Base-by-base conservation (phyloP, 1,140 invertebrate genomes). In the Aporrectodea caliginosa region DNA sequence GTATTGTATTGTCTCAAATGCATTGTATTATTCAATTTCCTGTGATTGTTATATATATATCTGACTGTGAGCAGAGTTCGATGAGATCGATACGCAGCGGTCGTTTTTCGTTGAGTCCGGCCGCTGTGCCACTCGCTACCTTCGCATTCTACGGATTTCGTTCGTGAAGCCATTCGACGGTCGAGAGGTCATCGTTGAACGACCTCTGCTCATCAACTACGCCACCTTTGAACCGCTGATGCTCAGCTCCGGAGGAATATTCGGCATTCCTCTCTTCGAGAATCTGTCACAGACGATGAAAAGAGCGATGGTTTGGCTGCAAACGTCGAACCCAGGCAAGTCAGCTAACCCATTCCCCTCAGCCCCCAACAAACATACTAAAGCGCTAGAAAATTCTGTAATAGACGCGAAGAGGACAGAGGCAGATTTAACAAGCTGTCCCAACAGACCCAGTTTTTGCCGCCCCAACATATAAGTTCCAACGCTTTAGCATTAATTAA, bases 251-350 rank as follows among this genome's bases (percentile, higher is more conserved):
- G 75, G 69, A 16, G 79, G 79, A 1, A 73, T 73, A 6, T 22
- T 77, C 22, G 69, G 35, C 70, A 74, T 75, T 16, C 79, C 79
- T 0, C 29, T 32, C 1, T 80, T 80, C 35, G 79, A 80, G 75
- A 81, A 69, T 30, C 69, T 78, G 68, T 34, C 69, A 0, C 27
- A 80, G 34, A 80, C 79, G 31, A 77, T 80, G 75, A 70, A 72
- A 58, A 30, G 79, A 35, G 75, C 75, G n/a, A 74, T 80, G 68
- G 30, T 75, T 1, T 80, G 79, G 79, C 35, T 77, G 30, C 27
- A 29, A 1, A 22, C 34, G 75, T 76, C 32, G 6, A 76, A 68
- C 43, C 75, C 75, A 43, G 35, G 75, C 43, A 58, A 12, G 6
- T 58, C 43, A 58, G 22, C 22, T 58, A 22, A 58, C 43, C 6